Evolutionary conservation across 1,140 invertebrate species (phyloP), one percentile per base, ranked within the genome.

Genomic region (Brachionus manjavacas): DNA sequence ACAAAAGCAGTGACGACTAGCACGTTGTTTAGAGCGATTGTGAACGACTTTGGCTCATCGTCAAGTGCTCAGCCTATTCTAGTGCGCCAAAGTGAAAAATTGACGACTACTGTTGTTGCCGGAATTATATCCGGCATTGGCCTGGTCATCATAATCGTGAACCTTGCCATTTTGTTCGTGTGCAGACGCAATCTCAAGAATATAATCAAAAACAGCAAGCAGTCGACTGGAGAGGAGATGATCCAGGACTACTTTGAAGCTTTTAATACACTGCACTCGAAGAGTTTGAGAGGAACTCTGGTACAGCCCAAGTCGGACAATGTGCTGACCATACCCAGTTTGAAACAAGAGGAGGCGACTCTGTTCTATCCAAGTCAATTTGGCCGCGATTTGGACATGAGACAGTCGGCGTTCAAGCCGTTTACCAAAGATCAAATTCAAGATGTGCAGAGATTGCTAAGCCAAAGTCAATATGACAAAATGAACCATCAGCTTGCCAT

Each of bases 161-260:
- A 81, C 28, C 28, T 81, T 2, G 79, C 7, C 12, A 12, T 81
- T 81, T 68, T 81, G 12, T 68, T 81, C n/a, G 39, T 64, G 31
- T 81, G 79, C 39, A 81, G 64, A 68, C 35, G 79, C 14, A 60
- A 68, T 12, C n/a, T 60, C 7, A 81, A 81, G 64, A 60, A 25
- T 28, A 43, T 81, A n/a, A 39, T 60, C 41, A 81, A 81, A 68
- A 81, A 35, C 12, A 23, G 31, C n/a, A 81, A 68, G 35, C 79
- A 81, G 11, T 64, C 52, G 43, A 80, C 31, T 43, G 31, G 64
- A 14, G 79, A 64, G 3, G 79, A 81, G 16, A 81, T 81, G 52
- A 81, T 81, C 9, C 79, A 81, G 52, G 79, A 81, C 25, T 81
- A 81, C 7, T 81, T 81, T 46, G 64, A 81, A 60, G 52, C 79